Percentiles rank a stretch among this genome's conserved stretches.
phyloP scores from a whole-genome alignment of 92 coral and sea anemone species.

The Micromussa lordhowensis region DNA sequence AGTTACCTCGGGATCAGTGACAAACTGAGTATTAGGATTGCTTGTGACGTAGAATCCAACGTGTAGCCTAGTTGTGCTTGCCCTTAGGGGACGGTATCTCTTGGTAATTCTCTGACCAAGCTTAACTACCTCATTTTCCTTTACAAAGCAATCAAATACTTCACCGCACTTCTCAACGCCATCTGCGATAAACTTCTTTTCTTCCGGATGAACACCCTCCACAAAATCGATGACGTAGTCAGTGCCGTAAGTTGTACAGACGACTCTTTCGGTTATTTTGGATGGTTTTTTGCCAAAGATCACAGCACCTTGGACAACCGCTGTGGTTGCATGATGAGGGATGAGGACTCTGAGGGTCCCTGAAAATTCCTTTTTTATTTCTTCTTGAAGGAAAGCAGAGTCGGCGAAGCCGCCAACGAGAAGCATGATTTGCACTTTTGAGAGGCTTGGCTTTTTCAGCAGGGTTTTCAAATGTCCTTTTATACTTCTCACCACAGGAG shows the following conservation, averaged over 20 bases:
- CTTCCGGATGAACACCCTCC: conserved; percentile 62
- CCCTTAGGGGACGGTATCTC: background rate
- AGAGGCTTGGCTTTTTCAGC: background rate
- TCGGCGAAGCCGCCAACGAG: conserved; percentile 20
- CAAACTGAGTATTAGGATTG: conserved; percentile 30
- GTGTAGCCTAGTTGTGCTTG: background rate
- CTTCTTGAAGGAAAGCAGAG: conserved; percentile 7
- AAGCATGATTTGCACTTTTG: conserved; percentile 16
- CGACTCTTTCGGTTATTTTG: conserved; percentile 64
- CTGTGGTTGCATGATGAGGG: conserved; percentile 69
- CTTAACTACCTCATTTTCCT: conserved; percentile 68
- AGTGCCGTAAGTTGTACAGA: conserved; percentile 64
- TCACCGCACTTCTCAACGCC: conserved; percentile 69
- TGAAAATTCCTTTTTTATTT: conserved; percentile 23
- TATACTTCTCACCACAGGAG: background rate
- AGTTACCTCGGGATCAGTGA: conserved; percentile 71
- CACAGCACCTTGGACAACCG: conserved; percentile 81
- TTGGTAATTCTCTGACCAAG: conserved; percentile 12
- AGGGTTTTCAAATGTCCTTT: background rate
- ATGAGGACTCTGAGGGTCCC: conserved; percentile 34
- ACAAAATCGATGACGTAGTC: conserved; percentile 43
- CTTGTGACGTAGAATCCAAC: conserved; percentile 53
- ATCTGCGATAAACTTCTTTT: conserved; percentile 53
- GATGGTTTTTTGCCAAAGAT: conserved; percentile 73
- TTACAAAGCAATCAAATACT: conserved; percentile 63